Base-by-base conservation (phyloP, 2,113 vertebrate genomes). In the Prolemur simus region DNA sequence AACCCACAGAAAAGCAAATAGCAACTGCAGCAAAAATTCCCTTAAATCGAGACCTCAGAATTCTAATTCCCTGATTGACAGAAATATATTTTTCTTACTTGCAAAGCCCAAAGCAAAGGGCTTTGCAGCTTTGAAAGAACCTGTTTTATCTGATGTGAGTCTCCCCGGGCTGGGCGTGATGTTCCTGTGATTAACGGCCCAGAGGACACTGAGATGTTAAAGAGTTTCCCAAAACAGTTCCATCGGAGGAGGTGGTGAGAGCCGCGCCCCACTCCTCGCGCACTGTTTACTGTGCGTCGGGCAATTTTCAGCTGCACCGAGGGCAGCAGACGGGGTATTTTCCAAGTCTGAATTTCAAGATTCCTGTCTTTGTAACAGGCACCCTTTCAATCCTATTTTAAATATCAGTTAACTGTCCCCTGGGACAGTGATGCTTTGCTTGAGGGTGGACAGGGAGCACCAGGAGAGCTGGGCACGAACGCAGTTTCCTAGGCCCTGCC, bases 311-410 rank as follows among this genome's bases (percentile, higher is more conserved):
- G 60, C 39, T 56, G 49, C 18, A 13, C 49, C 64, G 13, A 94
- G 0, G 29, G n/a, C 45, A 78, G 14, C 18, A 93, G 25, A 32
- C 17, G 54, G 63, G 18, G 6, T 80, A 68, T 37, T 73, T 78
- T 69, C 83, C 64, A 34, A 77, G 74, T 47, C 25, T 87, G 63
- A 83, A 69, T 78, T 68, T 80, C 86, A 87, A 63, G 39, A 42
- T 74, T 87, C 39, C 6, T 25, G 5, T 85, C 42, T 94, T 63
- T 76, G n/a, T 47, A 54, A 49, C 23, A 91, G 39, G 63, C 49
- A 63, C 37, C 45, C n/a, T 77, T 58, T 47, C 29, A 84, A 37
- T 69, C 21, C 15, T 54, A 18, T 84, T 83, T 88, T 93, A 77
- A 84, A 84, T 29, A 64, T 56, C 14, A 89, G 17, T 37, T 23